Base-by-base conservation (phyloP, 2,797 vertebrate genomes). In the Erpetoichthys calabaricus region DNA sequence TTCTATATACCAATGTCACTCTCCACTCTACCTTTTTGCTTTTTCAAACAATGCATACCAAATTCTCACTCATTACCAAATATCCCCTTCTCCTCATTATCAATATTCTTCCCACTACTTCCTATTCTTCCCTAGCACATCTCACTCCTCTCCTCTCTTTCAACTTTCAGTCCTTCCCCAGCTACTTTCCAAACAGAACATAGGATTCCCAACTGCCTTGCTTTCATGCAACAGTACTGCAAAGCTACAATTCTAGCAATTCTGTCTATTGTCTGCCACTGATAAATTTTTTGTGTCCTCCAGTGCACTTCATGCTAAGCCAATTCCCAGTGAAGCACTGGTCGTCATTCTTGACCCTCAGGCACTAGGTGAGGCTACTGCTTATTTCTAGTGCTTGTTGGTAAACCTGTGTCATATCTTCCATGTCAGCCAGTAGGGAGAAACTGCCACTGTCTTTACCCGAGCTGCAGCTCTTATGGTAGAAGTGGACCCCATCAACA, bases 351-450 rank as follows among this genome's bases (percentile, higher is more conserved):
- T 70, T 69, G 67, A 42, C 51, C 47, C 49, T 60, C 57, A 8
- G 64, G 67, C 71, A 61, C 80, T 96, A 97, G 73, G 87, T 90
- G 76, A 98, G 86, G 65, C 94, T 94, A 87, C 82, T 92, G 82
- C 92, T 97, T 75, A 98, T 97, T 79, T 97, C 95, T 74, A 99
- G 86, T 74, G 94, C 96, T 85, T 95, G 92, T 85, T 99, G 96
- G 78, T 99, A 99, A 80, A 98, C 93, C 92, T 97, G 94, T 91
- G 96, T 99, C 88, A 97, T 92, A 58, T 99, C 94, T 69, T 99
- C 94, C 89, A 99, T 90, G 77, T 99, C 94, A 62, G 91, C 82
- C 68, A 98, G 88, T 78, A 96, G 80, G 69, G 94, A 97, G 86
- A 98, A 98, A 80, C 94, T 97, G 80, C 92, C 92, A 73, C 93